A percentile compares a stretch with the other conserved stretches of the same genome.
Evolutionary conservation across 2,797 vertebrate species (phyloP).

Genomic region (Pelodytes ibericus): DNA sequence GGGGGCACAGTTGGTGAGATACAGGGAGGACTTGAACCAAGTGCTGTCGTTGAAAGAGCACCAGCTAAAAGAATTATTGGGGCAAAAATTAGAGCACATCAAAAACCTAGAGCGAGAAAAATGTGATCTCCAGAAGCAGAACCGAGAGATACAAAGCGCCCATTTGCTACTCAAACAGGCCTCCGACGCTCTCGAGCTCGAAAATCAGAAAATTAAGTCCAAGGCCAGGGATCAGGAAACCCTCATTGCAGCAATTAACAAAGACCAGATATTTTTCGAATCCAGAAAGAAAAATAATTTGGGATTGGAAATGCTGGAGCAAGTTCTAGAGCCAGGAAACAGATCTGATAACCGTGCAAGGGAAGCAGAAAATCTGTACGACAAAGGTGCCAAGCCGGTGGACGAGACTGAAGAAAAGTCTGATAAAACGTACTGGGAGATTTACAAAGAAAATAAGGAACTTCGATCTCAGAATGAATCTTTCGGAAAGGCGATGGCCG

Average conservation of each 20-base stretch:
- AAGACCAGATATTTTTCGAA: conserved; percentile 64
- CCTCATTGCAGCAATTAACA: conserved; percentile 66
- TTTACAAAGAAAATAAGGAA: conserved; percentile 68
- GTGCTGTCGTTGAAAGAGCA: conserved; percentile 88
- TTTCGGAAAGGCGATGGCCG: conserved; percentile 82
- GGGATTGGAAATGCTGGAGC: conserved; percentile 49
- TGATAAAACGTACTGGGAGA: conserved; percentile 67
- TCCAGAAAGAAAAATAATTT: conserved; percentile 58
- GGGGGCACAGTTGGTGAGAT: conserved; percentile 84
- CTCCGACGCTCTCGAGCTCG: conserved; percentile 63
- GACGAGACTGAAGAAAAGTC: conserved; percentile 62
- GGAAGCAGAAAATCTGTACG: conserved; percentile 67
- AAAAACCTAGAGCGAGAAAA: conserved; percentile 82
- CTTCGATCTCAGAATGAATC: conserved; percentile 77
- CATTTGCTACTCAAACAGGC: conserved; percentile 66
- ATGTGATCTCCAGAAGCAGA: conserved; percentile 69
- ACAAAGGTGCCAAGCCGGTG: too few relatives aligned
- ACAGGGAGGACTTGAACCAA: conserved; percentile 87
- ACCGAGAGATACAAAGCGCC: conserved; percentile 66
- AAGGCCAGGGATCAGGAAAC: conserved; percentile 66
- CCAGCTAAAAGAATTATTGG: conserved; percentile 83
- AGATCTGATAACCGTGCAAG: conserved; percentile 63
- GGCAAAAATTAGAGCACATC: conserved; percentile 83
- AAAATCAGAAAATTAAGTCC: conserved; percentile 70
- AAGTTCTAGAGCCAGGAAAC: conserved; percentile 62